These are phyloP conservation scores for Drosophila imparisetae DNA, from an alignment of 2,888 invertebrate species.

Conservation along the genomic window DNA sequence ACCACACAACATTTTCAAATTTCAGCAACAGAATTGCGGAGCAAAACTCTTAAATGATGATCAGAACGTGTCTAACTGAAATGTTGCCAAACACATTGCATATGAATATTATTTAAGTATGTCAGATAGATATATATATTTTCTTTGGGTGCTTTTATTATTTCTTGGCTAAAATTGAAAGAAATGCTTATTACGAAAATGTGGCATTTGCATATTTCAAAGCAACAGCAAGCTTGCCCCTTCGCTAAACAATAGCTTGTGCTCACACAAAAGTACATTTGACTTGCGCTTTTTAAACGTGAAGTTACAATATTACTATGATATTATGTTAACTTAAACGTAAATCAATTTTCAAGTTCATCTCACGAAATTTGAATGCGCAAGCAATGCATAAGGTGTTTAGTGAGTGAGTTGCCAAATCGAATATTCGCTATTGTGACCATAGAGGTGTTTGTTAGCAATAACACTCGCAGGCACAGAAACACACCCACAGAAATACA, in stretches of 20 bases:
- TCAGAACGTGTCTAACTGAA: constrained; percentile 71
- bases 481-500: constrained; percentile 33
- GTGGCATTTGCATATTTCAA: neutral
- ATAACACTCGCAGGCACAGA: constrained; percentile 35
- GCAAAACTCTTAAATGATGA: constrained; percentile 74
- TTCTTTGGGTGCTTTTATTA: neutral
- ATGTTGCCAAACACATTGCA: constrained; percentile 28
- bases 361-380: neutral
- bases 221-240: neutral
- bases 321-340: neutral
- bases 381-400: constrained; percentile 4
- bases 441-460: constrained; percentile 25
- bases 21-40: constrained; percentile 73
- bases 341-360: constrained; percentile 1
- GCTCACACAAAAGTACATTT: neutral
- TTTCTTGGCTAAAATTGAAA: neutral
- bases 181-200: neutral
- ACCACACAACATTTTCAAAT: constrained; percentile 70
- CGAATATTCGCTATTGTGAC: constrained; percentile 12
- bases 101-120: neutral
- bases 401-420: constrained; percentile 2
- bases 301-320: neutral
- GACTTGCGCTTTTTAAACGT: neutral
- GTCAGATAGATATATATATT: neutral
- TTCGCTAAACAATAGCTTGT: neutral